phyloP scores from a whole-genome alignment of 2,888 invertebrate genomes.

The Ypsolopha scabrella region DNA sequence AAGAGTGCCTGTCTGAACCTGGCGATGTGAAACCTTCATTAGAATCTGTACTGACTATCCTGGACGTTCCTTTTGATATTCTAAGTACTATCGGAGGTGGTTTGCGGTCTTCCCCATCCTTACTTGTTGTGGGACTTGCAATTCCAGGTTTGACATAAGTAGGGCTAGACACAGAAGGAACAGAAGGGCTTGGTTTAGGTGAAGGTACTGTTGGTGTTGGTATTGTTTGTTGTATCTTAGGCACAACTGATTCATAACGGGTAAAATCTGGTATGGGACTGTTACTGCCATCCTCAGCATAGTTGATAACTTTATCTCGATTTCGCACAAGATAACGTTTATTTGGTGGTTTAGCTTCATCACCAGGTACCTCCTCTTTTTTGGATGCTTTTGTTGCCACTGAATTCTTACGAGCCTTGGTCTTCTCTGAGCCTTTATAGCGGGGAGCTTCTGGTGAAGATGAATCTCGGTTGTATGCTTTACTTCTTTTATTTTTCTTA shows the following conservation, averaged over 20 bases:
- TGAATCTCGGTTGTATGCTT: slow-evolving; percentile 54
- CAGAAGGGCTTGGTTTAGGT: slow-evolving; percentile 59
- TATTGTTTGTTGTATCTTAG: slow-evolving; percentile 4
- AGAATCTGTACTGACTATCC: slow-evolving; percentile 75
- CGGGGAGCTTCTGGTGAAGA: slow-evolving; percentile 61
- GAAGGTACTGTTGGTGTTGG: slow-evolving; percentile 41
- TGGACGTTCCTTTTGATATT: slow-evolving; percentile 83
- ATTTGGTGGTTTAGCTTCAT: slow-evolving; percentile 58
- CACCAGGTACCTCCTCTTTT: slow-evolving; percentile 47
- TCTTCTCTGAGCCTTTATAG: slow-evolving; percentile 46
- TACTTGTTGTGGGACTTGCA: slow-evolving; percentile 58
- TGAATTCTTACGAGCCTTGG: slow-evolving; percentile 46
- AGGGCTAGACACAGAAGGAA: slow-evolving; percentile 53
- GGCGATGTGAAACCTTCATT: slow-evolving; percentile 72
- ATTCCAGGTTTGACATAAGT: slow-evolving; percentile 44
- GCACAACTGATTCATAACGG: slow-evolving; percentile 36
- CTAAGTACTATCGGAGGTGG: slow-evolving; percentile 89
- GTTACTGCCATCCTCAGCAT: slow-evolving; percentile 72
- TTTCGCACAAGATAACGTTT: slow-evolving; percentile 66
- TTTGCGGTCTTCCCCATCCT: slow-evolving; percentile 60
- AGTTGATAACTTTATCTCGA: slow-evolving; percentile 72
- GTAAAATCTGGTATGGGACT: slow-evolving; percentile 62
- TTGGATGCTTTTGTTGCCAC: slow-evolving; percentile 55
- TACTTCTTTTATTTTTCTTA: slow-evolving; percentile 46
- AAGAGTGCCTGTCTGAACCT: slow-evolving; percentile 61